Evolutionary conservation across 1,140 invertebrate species (phyloP).

Genomic region (Aphis craccivora): DNA sequence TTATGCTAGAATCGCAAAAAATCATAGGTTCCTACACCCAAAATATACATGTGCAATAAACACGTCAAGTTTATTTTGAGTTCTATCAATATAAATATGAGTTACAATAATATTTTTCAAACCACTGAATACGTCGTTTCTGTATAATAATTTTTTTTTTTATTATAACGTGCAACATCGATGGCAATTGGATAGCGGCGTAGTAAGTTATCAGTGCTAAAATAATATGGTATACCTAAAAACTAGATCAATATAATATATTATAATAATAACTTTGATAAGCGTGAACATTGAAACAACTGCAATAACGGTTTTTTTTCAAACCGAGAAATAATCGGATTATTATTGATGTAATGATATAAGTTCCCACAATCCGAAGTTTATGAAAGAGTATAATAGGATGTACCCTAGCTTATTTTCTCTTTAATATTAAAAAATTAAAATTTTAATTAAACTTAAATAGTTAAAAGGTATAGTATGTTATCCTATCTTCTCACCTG

Average conservation of each 20-base stretch:
- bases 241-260: neutral
- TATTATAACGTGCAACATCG: neutral
- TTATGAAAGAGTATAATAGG: neutral
- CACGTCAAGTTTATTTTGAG: neutral
- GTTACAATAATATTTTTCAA: neutral
- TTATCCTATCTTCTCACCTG: slow-evolving; percentile 34
- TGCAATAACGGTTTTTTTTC: neutral
- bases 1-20: neutral
- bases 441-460: neutral
- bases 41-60: neutral
- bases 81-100: neutral
- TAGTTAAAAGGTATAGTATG: neutral
- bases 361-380: neutral
- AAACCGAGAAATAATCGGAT: neutral
- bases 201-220: neutral
- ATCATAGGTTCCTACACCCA: neutral
- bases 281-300: neutral
- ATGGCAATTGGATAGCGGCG: too few species aligned
- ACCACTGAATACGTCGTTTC: neutral
- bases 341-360: neutral
- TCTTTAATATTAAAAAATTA: neutral
- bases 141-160: neutral
- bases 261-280: neutral
- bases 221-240: neutral
- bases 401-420: neutral